A percentile compares a stretch with the other conserved stretches of the same genome.
These are phyloP conservation scores for Eptatretus burgeri DNA, from an alignment of 2,113 vertebrate species.

Conservation along the genomic window DNA sequence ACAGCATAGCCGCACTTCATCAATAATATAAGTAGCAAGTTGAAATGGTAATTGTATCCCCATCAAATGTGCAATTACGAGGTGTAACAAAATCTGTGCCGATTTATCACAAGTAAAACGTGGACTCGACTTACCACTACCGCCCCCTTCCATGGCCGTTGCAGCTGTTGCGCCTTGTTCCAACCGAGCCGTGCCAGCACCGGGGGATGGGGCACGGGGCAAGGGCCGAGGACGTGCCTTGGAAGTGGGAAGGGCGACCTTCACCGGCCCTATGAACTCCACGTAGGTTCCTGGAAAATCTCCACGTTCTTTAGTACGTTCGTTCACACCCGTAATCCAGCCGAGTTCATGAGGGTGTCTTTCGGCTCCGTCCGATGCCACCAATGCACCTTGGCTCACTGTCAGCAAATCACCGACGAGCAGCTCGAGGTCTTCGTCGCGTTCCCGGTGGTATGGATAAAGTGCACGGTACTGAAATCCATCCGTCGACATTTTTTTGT, in stretches of 20 bases:
- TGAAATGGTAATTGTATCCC: too few species aligned
- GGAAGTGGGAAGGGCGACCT: slow-evolving; percentile 67
- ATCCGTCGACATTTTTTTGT: slow-evolving; percentile 22
- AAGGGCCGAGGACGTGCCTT: slow-evolving; percentile 76
- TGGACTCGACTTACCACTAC: too few species aligned
- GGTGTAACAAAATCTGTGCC: too few species aligned
- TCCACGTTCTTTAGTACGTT: slow-evolving; percentile 71
- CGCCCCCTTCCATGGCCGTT: not conserved
- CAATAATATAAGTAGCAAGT: too few species aligned
- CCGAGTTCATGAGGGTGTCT: slow-evolving; percentile 66
- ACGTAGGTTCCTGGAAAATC: slow-evolving; percentile 95
- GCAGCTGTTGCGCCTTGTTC: not conserved
- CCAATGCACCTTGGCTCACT: slow-evolving; percentile 18
- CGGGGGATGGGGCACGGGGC: slow-evolving; percentile 34
- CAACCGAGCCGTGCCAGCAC: slow-evolving; percentile 11
- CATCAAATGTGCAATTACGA: too few species aligned
- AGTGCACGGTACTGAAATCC: slow-evolving; percentile 32
- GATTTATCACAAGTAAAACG: too few species aligned
- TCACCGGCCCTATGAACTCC: slow-evolving; percentile 67
- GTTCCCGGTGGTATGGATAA: slow-evolving; percentile 29
- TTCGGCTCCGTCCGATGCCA: slow-evolving; percentile 31
- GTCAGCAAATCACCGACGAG: slow-evolving; percentile 28
- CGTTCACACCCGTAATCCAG: slow-evolving; percentile 77
- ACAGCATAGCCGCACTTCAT: too few species aligned
- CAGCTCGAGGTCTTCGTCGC: slow-evolving; percentile 30